Base-by-base conservation (phyloP, 1,140 invertebrate species). In the Thaumatotibia leucotreta region DNA sequence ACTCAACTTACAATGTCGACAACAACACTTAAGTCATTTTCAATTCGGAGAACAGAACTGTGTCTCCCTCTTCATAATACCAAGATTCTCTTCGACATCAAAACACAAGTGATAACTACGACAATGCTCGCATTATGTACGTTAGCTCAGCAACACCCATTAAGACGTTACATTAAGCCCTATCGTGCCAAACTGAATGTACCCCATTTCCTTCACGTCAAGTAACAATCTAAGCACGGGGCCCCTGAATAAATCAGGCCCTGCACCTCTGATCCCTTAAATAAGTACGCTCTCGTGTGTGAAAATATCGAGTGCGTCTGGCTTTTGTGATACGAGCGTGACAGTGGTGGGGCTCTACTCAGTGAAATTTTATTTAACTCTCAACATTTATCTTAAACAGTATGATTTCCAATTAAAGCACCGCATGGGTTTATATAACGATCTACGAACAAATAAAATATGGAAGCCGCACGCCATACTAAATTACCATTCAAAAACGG, bases 201-300 rank as follows among this genome's bases (percentile, higher is more conserved):
- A 24, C 50, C 50, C 50, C 50, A 54, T 54, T 54, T 54, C 50
- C 50, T 24, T 54, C 27, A 54, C 45, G 45, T 24, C 39, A 35
- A 58, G 54, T 65, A 66, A 72, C 69, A 73, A 73, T 66, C 65
- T 67, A 52, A 62, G 31, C 32, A 67, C 67, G 65, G n/a, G 58
- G 67, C 67, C 76, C 76, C 70, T 79, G 82, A 86, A 88, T 88
- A 88, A 86, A 88, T 88, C 83, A 73, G 73, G 63, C 63, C 66
- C 70, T 75, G 73, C 81, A 85, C 81, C 82, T 88, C 81, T 81
- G 82, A 86, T 86, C 82, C 83, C 75, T 82, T 88, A 83, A 88
- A 86, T 86, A 88, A 88, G 82, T 86, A 75, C 73, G 69, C 75
- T 68, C 69, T 77, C 80, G 83, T 86, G 85, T 82, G 82, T 84